phyloP scores from a whole-genome alignment of 1,140 invertebrate genomes.

The Bursaphelenchus mucronatus region DNA sequence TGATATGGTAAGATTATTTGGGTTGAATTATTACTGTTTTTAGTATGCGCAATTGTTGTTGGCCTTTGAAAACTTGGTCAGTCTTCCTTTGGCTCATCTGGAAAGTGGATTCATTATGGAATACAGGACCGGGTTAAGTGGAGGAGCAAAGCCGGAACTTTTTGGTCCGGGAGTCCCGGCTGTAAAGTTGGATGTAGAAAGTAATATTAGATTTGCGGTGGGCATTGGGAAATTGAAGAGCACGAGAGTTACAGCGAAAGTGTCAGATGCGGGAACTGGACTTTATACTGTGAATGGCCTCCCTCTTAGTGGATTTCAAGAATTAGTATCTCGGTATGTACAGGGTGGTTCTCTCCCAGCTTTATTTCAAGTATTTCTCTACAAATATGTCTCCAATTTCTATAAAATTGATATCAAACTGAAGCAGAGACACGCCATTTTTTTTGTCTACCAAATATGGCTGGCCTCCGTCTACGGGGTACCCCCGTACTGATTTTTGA shows the following conservation, averaged over 20 bases:
- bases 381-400: too few relatives aligned
- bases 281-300: slow-evolving; percentile 46
- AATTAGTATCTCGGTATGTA: slow-evolving; percentile 41
- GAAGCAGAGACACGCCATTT: too few relatives aligned
- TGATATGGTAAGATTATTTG: slow-evolving; percentile 39
- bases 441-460: too few relatives aligned
- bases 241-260: slow-evolving; percentile 38
- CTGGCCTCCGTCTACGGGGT: too few relatives aligned
- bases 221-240: slow-evolving; percentile 28
- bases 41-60: slow-evolving; percentile 51
- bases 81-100: slow-evolving; percentile 40
- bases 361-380: too few relatives aligned
- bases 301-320: slow-evolving; percentile 38
- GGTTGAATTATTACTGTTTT: slow-evolving; percentile 24
- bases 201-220: slow-evolving; percentile 33
- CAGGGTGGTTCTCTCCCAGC: too few relatives aligned
- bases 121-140: slow-evolving; percentile 24
- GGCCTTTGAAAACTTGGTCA: slow-evolving; percentile 49
- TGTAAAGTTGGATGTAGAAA: slow-evolving; percentile 39
- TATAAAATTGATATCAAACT: too few relatives aligned
- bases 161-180: slow-evolving; percentile 46
- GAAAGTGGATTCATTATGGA: slow-evolving; percentile 51
- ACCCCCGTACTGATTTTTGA: too few relatives aligned
- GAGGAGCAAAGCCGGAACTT: slow-evolving; percentile 17
- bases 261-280: slow-evolving; percentile 51